Evolutionary conservation across 1,140 invertebrate species (phyloP), one percentile per base, ranked within the genome.

Genomic region (Drosophila teissieri): DNA sequence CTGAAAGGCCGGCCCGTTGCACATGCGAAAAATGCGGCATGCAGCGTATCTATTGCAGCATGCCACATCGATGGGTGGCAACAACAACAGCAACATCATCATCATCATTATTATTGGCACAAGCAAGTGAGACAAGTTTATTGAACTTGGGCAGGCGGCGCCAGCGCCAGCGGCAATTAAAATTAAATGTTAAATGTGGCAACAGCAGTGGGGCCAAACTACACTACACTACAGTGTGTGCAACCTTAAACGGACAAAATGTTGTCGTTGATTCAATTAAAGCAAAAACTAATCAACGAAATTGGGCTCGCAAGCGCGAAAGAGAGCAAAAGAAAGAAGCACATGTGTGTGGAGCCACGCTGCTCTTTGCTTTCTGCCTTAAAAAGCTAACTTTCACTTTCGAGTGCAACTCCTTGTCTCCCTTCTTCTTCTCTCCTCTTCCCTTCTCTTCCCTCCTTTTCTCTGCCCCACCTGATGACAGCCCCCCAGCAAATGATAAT

Each of bases 321-420:
- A 51, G 19, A 61, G 31, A 10, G 14, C 55, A 24, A 67, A 34
- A 34, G 46, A 68, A 75, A 51, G 51, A 52, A 40, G 60, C 65
- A 69, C 68, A 48, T 48, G 42, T 69, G 44, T 68, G 42, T 34
- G 31, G n/a, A n/a, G n/a, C 22, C 1, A 19, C 24, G 24, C 27
- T 27, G 36, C 11, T 12, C 37, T 14, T 14, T 14, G 37, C 42
- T 62, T 19, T 24, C 48, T 65, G 62, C 56, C 70, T 58, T 68
- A 48, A 51, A 72, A 75, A 65, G 75, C 57, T 63, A 90, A 90
- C 86, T 90, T 90, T 90, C 86, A 90, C 86, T 90, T 90, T 90
- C 83, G 68, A 62, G 70, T 70, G 42, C 67, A 69, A 70, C 67
- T 70, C 67, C 67, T 70, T 57, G 48, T 40, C 63, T 46, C 64